Base-by-base conservation (phyloP, 2,797 vertebrate species). In the Acridotheres tristis region DNA sequence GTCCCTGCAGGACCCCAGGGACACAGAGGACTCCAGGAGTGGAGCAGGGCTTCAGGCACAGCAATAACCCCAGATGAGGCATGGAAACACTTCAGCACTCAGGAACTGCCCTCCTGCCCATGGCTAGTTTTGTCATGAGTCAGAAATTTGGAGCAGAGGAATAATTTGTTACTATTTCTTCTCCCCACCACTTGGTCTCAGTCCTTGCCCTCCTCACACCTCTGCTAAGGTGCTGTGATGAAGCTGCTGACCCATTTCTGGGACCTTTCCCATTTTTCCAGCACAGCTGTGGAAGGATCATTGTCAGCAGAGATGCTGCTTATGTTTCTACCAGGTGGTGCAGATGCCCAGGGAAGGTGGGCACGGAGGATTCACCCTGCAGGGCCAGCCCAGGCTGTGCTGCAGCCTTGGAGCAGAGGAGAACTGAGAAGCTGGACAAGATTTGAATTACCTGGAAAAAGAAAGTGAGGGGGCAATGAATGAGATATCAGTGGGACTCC, bases 241-340 rank as follows among this genome's bases (percentile, higher is more conserved):
- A 45, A 72, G 26, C 13, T 65, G 25, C 66, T 69, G 59, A 38
- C 6, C 67, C 0, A 0, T 66, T 78, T 29, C 45, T 55, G 77
- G 40, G 63, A 51, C 23, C 5, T 62, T 84, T 78, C 58, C 38
- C 4, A 0, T 3, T 25, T 27, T 78, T 20, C n/a, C 68, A 66
- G 48, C 47, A 10, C 0, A 15, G 15, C 61, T 11, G 10, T 47
- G 45, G 51, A 34, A n/a, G 62, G 80, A 25, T 23, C 17, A 13
- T 1, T 30, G 30, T 9, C 43, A n/a, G 59, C 34, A 57, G 72
- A 68, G 61, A 22, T 8, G 30, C 27, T 36, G 38, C 19, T 57
- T 7, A 0, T 25, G 40, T 43, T 80, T 32, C 26, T 30, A 7
- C 5, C 19, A 18, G 0, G 0, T 23, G 26, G 2, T 25, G 47